Conservation (phyloP, 2,888 invertebrate genomes). For the Drosophila quasianomalipes region DNA sequence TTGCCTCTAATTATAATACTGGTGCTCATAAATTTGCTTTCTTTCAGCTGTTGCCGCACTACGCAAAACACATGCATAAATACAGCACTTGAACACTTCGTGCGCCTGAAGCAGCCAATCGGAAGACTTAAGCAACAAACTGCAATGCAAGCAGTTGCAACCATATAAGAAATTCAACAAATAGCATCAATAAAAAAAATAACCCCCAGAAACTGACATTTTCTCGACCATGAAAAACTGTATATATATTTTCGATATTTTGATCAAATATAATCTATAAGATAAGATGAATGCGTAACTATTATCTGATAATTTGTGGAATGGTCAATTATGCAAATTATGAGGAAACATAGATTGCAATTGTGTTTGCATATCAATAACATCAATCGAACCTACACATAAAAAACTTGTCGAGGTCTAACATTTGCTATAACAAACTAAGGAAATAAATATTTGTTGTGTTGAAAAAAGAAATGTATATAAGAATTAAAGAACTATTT, state of each 20-base stretch:
- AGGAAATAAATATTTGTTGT: neutral
- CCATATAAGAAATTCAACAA: neutral
- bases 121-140: conserved; percentile 35
- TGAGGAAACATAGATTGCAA: neutral
- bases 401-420: no score
- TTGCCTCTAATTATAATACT: conserved; percentile 62
- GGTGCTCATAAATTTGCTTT: conserved; percentile 20
- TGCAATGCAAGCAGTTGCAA: neutral
- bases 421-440: no score
- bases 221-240: neutral
- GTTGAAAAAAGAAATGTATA: neutral
- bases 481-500: neutral
- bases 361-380: neutral
- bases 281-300: neutral
- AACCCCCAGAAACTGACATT: neutral
- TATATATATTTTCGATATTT: neutral
- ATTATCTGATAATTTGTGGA: neutral
- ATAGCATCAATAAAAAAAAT: neutral
- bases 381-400: no score
- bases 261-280: neutral
- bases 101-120: conserved; percentile 5
- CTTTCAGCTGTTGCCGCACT: conserved; percentile 28
- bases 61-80: conserved; percentile 14
- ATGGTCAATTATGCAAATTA: neutral
- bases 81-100: conserved; percentile 10